These are phyloP conservation scores for Sebastes wilsoni DNA, from an alignment of 2,797 vertebrate species.

Conservation along the genomic window DNA sequence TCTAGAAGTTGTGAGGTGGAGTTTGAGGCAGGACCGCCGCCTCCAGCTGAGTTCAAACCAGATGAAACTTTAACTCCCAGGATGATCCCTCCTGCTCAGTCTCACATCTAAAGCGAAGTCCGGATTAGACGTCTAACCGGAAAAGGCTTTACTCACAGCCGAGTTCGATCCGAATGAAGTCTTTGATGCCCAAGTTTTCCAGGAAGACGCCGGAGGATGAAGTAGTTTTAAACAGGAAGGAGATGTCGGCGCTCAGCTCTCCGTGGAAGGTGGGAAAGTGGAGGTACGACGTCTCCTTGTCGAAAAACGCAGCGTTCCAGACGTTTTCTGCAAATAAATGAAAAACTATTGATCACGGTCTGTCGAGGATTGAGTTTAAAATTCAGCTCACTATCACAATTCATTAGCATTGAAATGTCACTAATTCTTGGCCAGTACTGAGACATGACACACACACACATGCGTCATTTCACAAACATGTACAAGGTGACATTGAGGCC, in stretches of 20 bases:
- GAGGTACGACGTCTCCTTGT: conserved; percentile 91
- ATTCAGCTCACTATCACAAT: neutral
- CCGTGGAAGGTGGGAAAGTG: conserved; percentile 95
- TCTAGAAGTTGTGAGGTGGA: neutral
- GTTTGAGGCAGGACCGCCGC: neutral
- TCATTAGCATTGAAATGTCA: neutral
- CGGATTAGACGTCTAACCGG: conserved; percentile 15
- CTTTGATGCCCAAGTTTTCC: conserved; percentile 95
- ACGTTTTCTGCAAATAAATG: conserved; percentile 77
- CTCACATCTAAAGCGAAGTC: conserved; percentile 17
- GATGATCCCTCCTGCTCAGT: conserved; percentile 71
- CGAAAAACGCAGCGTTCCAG: conserved; percentile 95
- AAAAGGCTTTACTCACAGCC: conserved; percentile 85
- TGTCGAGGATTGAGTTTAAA: neutral
- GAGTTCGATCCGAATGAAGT: conserved; percentile 94
- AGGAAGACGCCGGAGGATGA: conserved; percentile 92
- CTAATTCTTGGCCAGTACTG: neutral
- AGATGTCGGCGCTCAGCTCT: conserved; percentile 92
- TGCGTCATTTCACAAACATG: neutral
- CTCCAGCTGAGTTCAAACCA: conserved; percentile 66
- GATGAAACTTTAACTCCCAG: conserved; percentile 86
- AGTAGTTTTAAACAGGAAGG: conserved; percentile 95
- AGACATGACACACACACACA: neutral
- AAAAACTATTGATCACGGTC: neutral
- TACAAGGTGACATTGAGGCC: neutral